Conservation (phyloP, 1,140 invertebrate genomes). For the Bombus polaris region DNA sequence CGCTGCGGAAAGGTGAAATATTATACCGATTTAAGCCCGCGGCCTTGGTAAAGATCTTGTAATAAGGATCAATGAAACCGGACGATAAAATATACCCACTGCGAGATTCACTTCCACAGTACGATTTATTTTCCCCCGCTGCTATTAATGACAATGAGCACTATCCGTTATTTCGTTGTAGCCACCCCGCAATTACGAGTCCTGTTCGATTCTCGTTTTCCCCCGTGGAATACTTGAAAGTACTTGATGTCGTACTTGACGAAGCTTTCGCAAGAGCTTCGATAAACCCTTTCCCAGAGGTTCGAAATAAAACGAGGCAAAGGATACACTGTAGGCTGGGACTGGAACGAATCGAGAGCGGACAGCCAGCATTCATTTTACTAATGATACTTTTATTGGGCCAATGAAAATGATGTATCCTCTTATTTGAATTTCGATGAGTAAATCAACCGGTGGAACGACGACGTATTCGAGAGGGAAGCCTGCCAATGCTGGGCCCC, state of each 20-base stretch:
- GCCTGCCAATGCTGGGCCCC: constrained; percentile 51
- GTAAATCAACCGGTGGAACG: constrained; percentile 40
- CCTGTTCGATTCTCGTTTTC: neutral
- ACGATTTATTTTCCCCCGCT: constrained; percentile 20
- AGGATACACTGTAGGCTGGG: neutral
- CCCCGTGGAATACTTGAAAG: neutral
- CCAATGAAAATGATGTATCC: constrained; percentile 54
- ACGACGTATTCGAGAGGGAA: constrained; percentile 46
- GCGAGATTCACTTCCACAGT: neutral
- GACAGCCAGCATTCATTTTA: constrained; percentile 26
- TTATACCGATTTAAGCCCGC: constrained; percentile 55
- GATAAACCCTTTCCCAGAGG: neutral
- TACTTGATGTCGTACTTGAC: neutral
- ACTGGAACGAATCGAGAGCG: constrained; percentile 24
- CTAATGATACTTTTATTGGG: constrained; percentile 51
- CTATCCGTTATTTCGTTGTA: constrained; percentile 27
- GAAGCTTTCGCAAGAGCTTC: neutral
- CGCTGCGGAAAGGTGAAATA: constrained; percentile 63
- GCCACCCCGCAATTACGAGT: constrained; percentile 39
- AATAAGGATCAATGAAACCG: constrained; percentile 59
- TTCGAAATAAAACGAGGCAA: neutral
- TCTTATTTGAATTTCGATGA: constrained; percentile 58
- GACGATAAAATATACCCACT: constrained; percentile 45
- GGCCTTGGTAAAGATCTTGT: constrained; percentile 62
- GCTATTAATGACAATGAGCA: constrained; percentile 28